Conservation (phyloP, 2,888 invertebrate genomes). For the Actias luna region DNA sequence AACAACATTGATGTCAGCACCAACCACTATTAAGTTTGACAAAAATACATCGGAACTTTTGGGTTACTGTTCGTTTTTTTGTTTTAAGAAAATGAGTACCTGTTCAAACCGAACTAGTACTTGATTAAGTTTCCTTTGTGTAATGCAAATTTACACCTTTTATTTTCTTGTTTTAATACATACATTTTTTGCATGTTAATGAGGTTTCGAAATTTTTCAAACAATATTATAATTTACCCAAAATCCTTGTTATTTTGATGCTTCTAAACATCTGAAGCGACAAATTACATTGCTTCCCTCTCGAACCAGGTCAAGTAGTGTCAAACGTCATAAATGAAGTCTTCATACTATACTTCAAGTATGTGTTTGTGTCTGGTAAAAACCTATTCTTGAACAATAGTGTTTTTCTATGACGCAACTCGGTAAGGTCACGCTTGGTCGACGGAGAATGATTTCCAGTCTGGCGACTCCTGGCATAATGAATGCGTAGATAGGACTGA, state of each 20-base stretch:
- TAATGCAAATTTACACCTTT: too few relatives aligned
- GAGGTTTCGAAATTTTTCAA: background rate
- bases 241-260: background rate
- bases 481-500: conserved; percentile 13
- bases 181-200: too few relatives aligned
- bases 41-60: too few relatives aligned
- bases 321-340: background rate
- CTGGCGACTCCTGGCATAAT: conserved; percentile 33
- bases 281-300: background rate
- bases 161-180: too few relatives aligned
- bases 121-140: too few relatives aligned
- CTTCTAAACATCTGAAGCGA: background rate
- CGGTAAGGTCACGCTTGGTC: conserved; percentile 41
- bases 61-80: too few relatives aligned
- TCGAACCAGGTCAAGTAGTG: background rate
- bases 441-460: conserved; percentile 47
- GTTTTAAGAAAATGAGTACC: too few relatives aligned
- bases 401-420: conserved; percentile 36
- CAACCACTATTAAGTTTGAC: too few relatives aligned
- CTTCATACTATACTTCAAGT: background rate
- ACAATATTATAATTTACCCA: background rate
- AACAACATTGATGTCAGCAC: too few relatives aligned
- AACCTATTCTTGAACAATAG: conserved; percentile 33
- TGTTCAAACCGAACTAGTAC: too few relatives aligned
- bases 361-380: conserved; percentile 24